Conservation (phyloP, 2,797 vertebrate genomes). For the Leptodactylus fallax region DNA sequence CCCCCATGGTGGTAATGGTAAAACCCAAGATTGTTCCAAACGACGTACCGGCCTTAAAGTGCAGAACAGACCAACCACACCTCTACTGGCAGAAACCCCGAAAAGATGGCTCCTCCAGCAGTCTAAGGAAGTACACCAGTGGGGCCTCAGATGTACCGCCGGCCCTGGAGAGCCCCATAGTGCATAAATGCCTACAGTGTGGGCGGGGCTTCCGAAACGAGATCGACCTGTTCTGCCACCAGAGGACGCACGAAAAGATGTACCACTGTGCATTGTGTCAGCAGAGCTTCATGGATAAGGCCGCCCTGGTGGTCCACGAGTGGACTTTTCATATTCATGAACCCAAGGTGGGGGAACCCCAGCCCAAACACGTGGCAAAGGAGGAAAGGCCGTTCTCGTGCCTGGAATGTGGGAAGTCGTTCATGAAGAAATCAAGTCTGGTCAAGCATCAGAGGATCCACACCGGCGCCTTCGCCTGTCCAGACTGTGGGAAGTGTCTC, state of each 20-base stretch:
- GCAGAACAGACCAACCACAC: neutral
- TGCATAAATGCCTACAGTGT: neutral
- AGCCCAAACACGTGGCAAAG: neutral
- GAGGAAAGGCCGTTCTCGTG: slow-evolving; percentile 53
- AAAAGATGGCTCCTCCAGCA: neutral
- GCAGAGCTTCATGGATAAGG: slow-evolving; percentile 52
- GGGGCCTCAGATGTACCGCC: neutral
- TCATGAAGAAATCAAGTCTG: slow-evolving; percentile 41
- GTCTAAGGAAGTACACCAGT: too few relatives aligned
- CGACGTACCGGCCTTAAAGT: neutral
- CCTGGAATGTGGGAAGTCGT: slow-evolving; percentile 42
- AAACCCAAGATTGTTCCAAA: neutral
- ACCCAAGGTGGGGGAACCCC: neutral
- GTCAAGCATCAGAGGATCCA: slow-evolving; percentile 55
- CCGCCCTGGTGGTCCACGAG: slow-evolving; percentile 41
- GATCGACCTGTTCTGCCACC: neutral
- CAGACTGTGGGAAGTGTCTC: slow-evolving; percentile 48
- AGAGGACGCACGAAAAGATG: slow-evolving; percentile 55
- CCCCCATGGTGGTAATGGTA: neutral
- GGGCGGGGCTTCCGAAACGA: neutral
- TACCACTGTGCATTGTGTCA: slow-evolving; percentile 57
- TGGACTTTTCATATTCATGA: slow-evolving; percentile 37
- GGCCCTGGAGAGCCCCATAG: neutral
- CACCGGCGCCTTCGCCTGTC: slow-evolving; percentile 34
- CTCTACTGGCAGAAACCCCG: neutral